phyloP scores from a whole-genome alignment of 1,140 invertebrate species.

The Hermetia illucens region DNA sequence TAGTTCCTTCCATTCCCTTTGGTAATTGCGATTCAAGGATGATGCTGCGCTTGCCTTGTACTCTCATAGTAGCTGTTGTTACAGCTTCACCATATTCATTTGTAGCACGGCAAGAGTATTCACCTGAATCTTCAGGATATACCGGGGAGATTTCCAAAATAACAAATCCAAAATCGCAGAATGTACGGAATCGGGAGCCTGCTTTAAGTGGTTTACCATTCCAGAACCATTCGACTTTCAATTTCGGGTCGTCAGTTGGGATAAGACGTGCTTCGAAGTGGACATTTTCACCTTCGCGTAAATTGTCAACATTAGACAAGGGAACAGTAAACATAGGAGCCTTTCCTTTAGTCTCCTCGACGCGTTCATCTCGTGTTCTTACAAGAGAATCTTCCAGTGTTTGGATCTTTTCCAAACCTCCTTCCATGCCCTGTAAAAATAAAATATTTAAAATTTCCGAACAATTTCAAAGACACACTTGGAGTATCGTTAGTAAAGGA shows the following conservation, averaged over 20 bases:
- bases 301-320: slow-evolving; percentile 67
- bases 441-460: too few species aligned
- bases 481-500: neutral
- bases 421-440: slow-evolving; percentile 69
- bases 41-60: slow-evolving; percentile 79
- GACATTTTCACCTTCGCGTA: slow-evolving; percentile 80
- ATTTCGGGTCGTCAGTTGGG: slow-evolving; percentile 85
- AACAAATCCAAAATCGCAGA: slow-evolving; percentile 91
- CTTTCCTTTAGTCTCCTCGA: slow-evolving; percentile 55
- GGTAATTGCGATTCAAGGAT: slow-evolving; percentile 84
- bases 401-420: slow-evolving; percentile 81
- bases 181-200: slow-evolving; percentile 80
- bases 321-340: slow-evolving; percentile 86
- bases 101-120: slow-evolving; percentile 80
- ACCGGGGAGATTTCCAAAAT: slow-evolving; percentile 87
- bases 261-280: slow-evolving; percentile 89
- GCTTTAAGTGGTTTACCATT: slow-evolving; percentile 81
- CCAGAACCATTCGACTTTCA: slow-evolving; percentile 93
- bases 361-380: slow-evolving; percentile 50
- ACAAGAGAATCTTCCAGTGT: slow-evolving; percentile 78
- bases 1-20: slow-evolving; percentile 83
- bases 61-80: slow-evolving; percentile 80
- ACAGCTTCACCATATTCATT: slow-evolving; percentile 90
- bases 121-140: slow-evolving; percentile 88
- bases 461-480: too few species aligned